These are phyloP conservation scores for Delichon dasypus DNA, from an alignment of 2,797 vertebrate species.

Conservation along the genomic window DNA sequence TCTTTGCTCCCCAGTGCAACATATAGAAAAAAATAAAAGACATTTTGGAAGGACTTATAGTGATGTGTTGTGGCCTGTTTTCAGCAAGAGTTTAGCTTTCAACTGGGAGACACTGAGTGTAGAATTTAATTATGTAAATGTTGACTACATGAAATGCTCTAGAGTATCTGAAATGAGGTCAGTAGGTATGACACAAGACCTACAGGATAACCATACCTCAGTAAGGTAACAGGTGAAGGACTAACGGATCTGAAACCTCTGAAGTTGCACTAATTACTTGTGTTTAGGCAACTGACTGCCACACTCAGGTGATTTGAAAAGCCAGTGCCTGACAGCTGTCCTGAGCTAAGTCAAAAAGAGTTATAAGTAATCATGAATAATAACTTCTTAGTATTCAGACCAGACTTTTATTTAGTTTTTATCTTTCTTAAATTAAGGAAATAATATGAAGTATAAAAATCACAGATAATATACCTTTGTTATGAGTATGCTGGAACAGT, in stretches of 20 bases:
- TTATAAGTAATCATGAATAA: neutral
- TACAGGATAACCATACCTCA: neutral
- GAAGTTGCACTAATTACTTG: neutral
- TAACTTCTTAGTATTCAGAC: neutral
- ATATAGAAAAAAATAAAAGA: rapidly evolving
- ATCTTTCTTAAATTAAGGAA: neutral
- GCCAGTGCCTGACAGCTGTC: neutral
- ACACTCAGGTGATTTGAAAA: neutral
- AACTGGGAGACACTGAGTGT: neutral
- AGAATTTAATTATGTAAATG: neutral
- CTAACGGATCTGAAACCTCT: neutral
- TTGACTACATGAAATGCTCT: neutral
- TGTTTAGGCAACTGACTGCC: neutral
- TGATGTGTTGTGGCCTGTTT: neutral
- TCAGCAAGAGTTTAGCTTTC: neutral
- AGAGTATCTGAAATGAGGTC: neutral
- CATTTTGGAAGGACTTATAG: neutral
- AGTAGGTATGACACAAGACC: neutral
- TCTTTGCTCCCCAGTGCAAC: neutral
- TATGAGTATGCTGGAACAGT: neutral
- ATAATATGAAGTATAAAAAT: neutral
- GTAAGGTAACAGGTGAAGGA: neutral
- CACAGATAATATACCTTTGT: neutral
- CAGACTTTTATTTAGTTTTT: neutral
- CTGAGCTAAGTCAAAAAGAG: neutral